Percentiles rank a stretch among this genome's conserved stretches.
phyloP scores from a whole-genome alignment of 1,140 invertebrate species.

The Notospermus geniculatus region DNA sequence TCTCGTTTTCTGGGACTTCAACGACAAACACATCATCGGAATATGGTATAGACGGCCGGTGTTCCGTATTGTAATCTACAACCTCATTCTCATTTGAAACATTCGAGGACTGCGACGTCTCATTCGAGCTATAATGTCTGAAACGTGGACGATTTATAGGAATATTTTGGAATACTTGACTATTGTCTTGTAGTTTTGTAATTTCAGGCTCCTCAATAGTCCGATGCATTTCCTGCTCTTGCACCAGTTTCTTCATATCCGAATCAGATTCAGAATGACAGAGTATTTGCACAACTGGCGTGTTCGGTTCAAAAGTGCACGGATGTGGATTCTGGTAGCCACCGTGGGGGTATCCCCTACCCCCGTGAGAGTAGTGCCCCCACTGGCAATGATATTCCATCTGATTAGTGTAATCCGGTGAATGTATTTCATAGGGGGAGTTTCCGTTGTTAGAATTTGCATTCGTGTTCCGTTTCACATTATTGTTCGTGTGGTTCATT shows the following conservation, averaged over 20 bases:
- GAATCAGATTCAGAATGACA: constrained; percentile 31
- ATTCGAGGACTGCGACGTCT: not conserved
- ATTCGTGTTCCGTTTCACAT: no score
- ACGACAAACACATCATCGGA: constrained; percentile 29
- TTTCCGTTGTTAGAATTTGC: no score
- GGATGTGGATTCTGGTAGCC: constrained; percentile 29
- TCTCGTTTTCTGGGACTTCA: constrained; percentile 4
- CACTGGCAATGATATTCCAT: constrained; percentile 35
- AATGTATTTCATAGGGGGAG: constrained; percentile 22
- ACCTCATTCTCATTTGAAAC: not conserved
- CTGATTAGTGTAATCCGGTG: constrained; percentile 34
- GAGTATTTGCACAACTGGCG: constrained; percentile 4
- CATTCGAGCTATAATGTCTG: not conserved
- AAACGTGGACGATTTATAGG: not conserved
- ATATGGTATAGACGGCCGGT: constrained; percentile 23
- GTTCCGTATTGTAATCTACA: constrained; percentile 16
- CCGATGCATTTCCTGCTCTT: constrained; percentile 27
- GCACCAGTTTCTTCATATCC: constrained; percentile 17
- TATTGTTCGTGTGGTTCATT: no score
- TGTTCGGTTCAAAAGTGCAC: not conserved
- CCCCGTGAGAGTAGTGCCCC: constrained; percentile 34
- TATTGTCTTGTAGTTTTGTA: constrained; percentile 28
- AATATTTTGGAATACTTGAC: constrained; percentile 27
- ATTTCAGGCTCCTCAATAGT: constrained; percentile 34
- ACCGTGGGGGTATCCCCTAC: constrained; percentile 38